phyloP scores from a whole-genome alignment of 2,113 vertebrate species.

The Tinamus guttatus region DNA sequence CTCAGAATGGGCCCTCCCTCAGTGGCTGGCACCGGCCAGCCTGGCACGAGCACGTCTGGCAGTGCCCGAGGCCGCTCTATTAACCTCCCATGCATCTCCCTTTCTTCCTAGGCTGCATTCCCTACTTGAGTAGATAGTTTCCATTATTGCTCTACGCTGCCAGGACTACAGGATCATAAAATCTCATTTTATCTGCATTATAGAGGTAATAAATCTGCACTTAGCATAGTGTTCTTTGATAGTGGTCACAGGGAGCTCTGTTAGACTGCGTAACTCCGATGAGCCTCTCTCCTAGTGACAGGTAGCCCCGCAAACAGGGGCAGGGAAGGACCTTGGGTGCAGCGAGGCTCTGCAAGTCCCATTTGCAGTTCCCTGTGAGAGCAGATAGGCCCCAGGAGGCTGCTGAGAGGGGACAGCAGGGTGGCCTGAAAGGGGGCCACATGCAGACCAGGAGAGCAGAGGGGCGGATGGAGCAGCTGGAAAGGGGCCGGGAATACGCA shows the following conservation, averaged over 20 bases:
- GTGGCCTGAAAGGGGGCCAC: background rate
- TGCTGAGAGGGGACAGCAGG: background rate
- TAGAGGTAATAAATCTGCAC: conserved; percentile 43
- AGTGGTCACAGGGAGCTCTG: background rate
- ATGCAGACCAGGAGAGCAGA: background rate
- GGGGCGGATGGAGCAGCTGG: fast-evolving
- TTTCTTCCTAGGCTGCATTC: background rate
- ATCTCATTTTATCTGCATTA: conserved; percentile 58
- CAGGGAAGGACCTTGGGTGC: background rate
- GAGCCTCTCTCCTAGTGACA: background rate
- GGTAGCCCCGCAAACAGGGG: background rate
- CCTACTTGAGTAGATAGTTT: conserved; percentile 1
- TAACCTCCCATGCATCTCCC: background rate
- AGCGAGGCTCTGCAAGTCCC: background rate
- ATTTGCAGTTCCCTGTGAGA: background rate
- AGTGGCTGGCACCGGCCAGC: fast-evolving
- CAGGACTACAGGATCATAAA: conserved; percentile 49
- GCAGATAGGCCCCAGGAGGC: background rate
- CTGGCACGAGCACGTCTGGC: background rate
- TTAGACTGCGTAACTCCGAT: background rate
- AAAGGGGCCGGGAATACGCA: background rate
- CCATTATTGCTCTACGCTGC: conserved; percentile 38
- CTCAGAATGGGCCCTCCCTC: background rate
- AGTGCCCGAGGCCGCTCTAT: background rate
- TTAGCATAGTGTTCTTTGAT: background rate